Evolutionary conservation across 53 echinoderm and acorn worm species (phyloP).

Genomic region (Luidia sarsii): DNA sequence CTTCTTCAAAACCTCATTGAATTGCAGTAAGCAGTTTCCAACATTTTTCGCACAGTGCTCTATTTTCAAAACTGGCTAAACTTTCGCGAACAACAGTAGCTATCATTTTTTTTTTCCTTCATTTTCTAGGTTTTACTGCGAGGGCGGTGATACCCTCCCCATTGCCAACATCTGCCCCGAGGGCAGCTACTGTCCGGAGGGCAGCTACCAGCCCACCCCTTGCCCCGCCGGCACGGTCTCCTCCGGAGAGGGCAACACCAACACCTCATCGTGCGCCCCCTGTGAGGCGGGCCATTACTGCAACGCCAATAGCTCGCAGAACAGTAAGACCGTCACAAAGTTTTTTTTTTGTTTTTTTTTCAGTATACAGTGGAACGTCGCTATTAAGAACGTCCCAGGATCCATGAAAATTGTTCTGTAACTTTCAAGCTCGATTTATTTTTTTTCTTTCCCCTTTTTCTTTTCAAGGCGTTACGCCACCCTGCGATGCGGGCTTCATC

Average conservation of each 20-base stretch:
- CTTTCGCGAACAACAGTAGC: no score
- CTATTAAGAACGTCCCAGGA: no score
- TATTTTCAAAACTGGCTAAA: no score
- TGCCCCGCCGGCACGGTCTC: slow-evolving; percentile 90
- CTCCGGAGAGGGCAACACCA: slow-evolving; percentile 78
- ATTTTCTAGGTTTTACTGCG: slow-evolving; percentile 79
- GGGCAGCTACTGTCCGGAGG: slow-evolving; percentile 93
- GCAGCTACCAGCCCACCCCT: slow-evolving; percentile 87
- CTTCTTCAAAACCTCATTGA: no score
- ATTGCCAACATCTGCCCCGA: slow-evolving; percentile 77
- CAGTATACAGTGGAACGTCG: no score
- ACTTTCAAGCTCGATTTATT: no score
- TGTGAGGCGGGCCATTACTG: slow-evolving; percentile 89
- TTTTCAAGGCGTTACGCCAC: slow-evolving; percentile 15
- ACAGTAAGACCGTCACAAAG: slow-evolving; percentile 56
- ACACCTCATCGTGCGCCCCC: slow-evolving; percentile 71
- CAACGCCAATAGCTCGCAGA: slow-evolving; percentile 89
- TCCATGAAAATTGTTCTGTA: no score
- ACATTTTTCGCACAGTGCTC: no score
- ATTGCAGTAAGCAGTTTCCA: no score
- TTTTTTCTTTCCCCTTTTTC: no score
- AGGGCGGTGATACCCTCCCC: slow-evolving; percentile 78
- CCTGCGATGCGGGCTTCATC: slow-evolving; percentile 82
- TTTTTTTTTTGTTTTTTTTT: no score
- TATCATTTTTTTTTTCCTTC: no score